Percentiles rank a stretch among this genome's conserved stretches.
These are phyloP conservation scores for Indicator indicator DNA, from an alignment of 2,113 vertebrate genomes.

Conservation along the genomic window DNA sequence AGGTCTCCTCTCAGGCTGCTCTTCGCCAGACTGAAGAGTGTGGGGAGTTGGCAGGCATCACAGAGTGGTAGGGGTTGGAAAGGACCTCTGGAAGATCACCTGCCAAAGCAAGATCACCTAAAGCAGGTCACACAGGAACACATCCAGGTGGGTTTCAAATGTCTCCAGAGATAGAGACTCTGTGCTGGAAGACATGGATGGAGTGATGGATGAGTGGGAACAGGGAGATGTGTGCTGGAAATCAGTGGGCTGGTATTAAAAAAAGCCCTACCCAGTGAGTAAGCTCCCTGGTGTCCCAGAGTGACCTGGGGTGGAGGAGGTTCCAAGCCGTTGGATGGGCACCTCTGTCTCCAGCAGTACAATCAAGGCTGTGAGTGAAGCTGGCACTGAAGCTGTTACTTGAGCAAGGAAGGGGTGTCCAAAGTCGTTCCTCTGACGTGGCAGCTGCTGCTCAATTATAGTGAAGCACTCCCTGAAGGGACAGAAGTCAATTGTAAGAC, in stretches of 20 bases:
- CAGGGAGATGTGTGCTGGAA: not conserved
- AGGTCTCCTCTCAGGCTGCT: too few species aligned
- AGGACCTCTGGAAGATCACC: too few species aligned
- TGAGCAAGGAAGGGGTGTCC: not conserved
- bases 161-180: not conserved
- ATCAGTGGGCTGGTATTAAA: not conserved
- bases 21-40: too few species aligned
- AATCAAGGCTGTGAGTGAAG: not conserved
- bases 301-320: not conserved
- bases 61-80: too few species aligned
- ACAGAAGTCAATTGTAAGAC: constrained; percentile 76
- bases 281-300: fast-evolving
- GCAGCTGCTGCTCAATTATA: constrained; percentile 75
- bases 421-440: constrained; percentile 37
- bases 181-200: not conserved
- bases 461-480: constrained; percentile 69
- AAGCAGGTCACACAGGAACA: too few species aligned
- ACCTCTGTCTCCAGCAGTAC: not conserved
- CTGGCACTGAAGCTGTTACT: constrained; percentile 3
- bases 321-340: not conserved
- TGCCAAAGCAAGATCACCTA: too few species aligned
- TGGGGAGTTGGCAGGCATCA: too few species aligned
- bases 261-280: not conserved
- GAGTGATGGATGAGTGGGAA: not conserved
- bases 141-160: too few species aligned